Evolutionary conservation across 2,797 vertebrate species (phyloP).

Genomic region (Lepidocolaptes lacrymiger): DNA sequence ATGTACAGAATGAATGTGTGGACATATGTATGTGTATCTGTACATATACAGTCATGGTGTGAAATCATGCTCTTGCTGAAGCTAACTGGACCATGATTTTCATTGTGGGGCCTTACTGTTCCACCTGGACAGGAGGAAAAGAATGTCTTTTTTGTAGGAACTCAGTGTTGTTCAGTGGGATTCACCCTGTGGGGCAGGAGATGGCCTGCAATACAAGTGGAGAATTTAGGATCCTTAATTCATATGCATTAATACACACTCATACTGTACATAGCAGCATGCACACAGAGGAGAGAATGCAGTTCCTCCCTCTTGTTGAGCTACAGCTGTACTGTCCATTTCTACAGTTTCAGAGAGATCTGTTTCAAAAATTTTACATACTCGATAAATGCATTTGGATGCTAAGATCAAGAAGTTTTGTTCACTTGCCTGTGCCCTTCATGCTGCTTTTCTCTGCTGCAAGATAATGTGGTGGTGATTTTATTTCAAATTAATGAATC

Average conservation of each 20-base stretch:
- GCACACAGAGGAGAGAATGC: slow-evolving; percentile 39
- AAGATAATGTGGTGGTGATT: slow-evolving; percentile 28
- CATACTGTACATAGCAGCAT: slow-evolving; percentile 43
- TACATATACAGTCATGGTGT: neutral
- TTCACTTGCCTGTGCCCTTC: slow-evolving; percentile 54
- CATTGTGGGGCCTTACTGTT: slow-evolving; percentile 44
- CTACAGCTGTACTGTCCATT: slow-evolving; percentile 66
- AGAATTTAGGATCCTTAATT: neutral
- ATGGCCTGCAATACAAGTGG: neutral
- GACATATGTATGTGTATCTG: neutral
- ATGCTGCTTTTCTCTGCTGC: slow-evolving; percentile 63
- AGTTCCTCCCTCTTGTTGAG: slow-evolving; percentile 52
- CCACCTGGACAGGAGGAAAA: slow-evolving; percentile 29
- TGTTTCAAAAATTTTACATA: slow-evolving; percentile 49
- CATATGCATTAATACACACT: neutral
- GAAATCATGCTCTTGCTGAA: slow-evolving; percentile 14
- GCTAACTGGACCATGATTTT: neutral
- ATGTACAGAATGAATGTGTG: slow-evolving; percentile 60
- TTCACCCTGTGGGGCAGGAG: neutral
- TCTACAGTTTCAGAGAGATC: slow-evolving; percentile 60
- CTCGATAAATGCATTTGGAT: slow-evolving; percentile 62
- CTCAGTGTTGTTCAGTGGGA: neutral
- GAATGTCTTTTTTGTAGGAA: slow-evolving; percentile 28
- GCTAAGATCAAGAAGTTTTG: slow-evolving; percentile 43
- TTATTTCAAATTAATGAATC: slow-evolving; percentile 4